A percentile compares a stretch with the other conserved stretches of the same genome.
Evolutionary conservation across 2,113 vertebrate genomes (phyloP).

Genomic region (Halcyon senegalensis): DNA sequence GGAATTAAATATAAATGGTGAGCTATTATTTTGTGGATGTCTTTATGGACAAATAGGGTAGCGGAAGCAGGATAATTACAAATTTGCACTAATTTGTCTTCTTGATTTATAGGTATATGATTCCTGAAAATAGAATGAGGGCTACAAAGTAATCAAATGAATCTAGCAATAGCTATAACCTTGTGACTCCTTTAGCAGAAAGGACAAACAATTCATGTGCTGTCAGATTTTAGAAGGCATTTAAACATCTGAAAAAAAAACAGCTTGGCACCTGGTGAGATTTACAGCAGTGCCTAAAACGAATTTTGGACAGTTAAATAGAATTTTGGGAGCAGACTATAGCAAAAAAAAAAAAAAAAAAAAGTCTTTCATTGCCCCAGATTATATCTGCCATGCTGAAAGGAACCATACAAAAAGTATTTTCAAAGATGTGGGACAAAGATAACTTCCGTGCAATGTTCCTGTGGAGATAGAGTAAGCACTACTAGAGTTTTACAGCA

Average conservation of each 20-base stretch:
- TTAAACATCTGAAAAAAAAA: not conserved
- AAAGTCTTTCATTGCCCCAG: not conserved
- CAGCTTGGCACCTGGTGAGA: not conserved
- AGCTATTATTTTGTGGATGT: slow-evolving; percentile 37
- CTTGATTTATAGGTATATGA: slow-evolving; percentile 37
- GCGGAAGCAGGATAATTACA: slow-evolving; percentile 26
- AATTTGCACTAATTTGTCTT: slow-evolving; percentile 38
- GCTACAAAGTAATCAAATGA: slow-evolving; percentile 25
- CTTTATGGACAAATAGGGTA: slow-evolving; percentile 54
- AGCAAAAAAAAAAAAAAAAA: not conserved
- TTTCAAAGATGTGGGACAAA: not conserved
- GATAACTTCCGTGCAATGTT: not conserved
- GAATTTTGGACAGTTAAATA: not conserved
- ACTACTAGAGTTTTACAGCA: not conserved
- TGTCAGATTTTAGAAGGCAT: not conserved
- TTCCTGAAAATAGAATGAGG: slow-evolving; percentile 18
- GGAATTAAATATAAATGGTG: slow-evolving; percentile 42
- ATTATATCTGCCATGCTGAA: not conserved
- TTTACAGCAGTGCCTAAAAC: not conserved
- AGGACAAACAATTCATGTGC: not conserved
- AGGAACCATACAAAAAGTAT: not conserved
- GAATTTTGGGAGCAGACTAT: not conserved
- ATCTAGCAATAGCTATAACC: not conserved
- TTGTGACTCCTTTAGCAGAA: not conserved
- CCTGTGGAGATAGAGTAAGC: not conserved